Evolutionary conservation across 2,113 vertebrate species (phyloP).

Genomic region (Furnarius figulus): DNA sequence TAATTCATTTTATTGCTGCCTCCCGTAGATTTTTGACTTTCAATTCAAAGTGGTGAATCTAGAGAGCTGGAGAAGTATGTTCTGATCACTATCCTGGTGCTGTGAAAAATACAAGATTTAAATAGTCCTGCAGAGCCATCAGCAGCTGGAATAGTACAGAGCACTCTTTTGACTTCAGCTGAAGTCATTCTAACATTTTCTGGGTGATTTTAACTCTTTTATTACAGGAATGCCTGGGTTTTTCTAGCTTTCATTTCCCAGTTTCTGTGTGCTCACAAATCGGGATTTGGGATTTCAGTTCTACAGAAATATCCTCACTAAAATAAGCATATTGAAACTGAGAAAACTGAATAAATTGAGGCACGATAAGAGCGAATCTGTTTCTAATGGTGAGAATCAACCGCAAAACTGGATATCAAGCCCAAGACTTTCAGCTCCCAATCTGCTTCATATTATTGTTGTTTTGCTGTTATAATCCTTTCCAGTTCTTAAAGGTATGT

Average conservation of each 20-base stretch:
- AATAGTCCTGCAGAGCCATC: slow-evolving; percentile 48
- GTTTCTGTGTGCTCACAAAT: not conserved
- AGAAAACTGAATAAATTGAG: not conserved
- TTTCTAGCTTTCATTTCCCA: not conserved
- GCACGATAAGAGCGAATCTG: not conserved
- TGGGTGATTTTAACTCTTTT: slow-evolving; percentile 43
- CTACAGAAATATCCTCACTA: not conserved
- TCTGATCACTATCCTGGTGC: slow-evolving; percentile 50
- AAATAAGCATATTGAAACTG: not conserved
- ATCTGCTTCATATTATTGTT: not conserved
- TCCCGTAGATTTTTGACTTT: slow-evolving; percentile 61
- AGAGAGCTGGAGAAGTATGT: slow-evolving; percentile 22
- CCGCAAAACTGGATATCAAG: not conserved
- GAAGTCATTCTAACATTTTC: not conserved
- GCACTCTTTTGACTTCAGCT: not conserved
- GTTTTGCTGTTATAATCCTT: not conserved
- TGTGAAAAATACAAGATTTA: slow-evolving; percentile 34
- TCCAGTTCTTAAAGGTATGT: not conserved
- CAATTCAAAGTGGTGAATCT: slow-evolving; percentile 42
- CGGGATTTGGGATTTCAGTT: not conserved
- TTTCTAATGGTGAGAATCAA: not conserved
- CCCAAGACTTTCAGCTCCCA: not conserved
- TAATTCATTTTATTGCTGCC: slow-evolving; percentile 61
- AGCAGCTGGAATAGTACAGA: slow-evolving; percentile 42
- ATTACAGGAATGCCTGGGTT: not conserved